Conservation (phyloP, 1,140 invertebrate species). For the Patella vulgata region DNA sequence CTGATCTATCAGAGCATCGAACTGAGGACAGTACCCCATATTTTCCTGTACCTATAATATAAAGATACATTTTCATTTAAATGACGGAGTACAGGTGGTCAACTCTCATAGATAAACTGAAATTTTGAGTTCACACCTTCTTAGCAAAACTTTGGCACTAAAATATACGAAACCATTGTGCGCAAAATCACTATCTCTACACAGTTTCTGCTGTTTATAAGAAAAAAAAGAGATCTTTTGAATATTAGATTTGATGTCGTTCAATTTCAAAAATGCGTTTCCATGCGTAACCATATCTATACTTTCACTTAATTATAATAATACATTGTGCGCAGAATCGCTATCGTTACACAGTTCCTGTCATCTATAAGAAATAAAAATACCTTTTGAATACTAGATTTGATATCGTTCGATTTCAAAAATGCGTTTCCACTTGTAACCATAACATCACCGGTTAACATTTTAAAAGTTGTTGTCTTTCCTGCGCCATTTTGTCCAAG, state of each 20-base stretch:
- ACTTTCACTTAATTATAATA: too few species aligned
- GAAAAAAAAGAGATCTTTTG: slow-evolving; percentile 65
- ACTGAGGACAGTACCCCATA: slow-evolving; percentile 70
- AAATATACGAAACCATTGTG: too few species aligned
- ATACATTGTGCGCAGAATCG: too few species aligned
- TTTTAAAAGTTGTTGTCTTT: slow-evolving; percentile 87
- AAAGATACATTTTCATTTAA: slow-evolving; percentile 26
- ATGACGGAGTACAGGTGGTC: too few species aligned
- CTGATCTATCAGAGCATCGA: slow-evolving; percentile 69
- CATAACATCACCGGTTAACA: slow-evolving; percentile 74
- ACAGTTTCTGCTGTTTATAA: too few species aligned
- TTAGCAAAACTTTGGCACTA: too few species aligned
- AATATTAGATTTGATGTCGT: slow-evolving; percentile 59
- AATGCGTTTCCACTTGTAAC: slow-evolving; percentile 56
- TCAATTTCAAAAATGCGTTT: slow-evolving; percentile 48
- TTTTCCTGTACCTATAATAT: slow-evolving; percentile 64
- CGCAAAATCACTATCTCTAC: too few species aligned
- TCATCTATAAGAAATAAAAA: too few species aligned
- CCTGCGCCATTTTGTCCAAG: slow-evolving; percentile 87
- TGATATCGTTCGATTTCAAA: slow-evolving; percentile 44
- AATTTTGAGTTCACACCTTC: too few species aligned
- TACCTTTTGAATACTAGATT: slow-evolving; percentile 67
- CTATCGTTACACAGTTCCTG: too few species aligned
- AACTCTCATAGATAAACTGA: too few species aligned
- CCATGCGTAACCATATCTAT: slow-evolving; percentile 52